Evolutionary conservation across 2,888 invertebrate genomes (phyloP).

Genomic region (Drosophila leonis): DNA sequence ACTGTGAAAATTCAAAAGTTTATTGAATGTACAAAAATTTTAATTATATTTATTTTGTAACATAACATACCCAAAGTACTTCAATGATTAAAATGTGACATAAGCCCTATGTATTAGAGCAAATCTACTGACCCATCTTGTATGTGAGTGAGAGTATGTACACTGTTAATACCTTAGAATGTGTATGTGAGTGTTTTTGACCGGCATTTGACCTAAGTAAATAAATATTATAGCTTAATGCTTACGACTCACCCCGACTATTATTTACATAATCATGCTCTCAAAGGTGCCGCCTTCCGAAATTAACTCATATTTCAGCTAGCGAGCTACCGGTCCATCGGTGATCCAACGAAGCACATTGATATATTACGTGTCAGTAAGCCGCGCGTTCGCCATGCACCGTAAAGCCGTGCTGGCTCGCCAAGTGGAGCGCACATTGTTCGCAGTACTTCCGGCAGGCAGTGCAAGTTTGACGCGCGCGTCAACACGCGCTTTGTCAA

Average conservation of each 20-base stretch:
- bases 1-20: too few relatives aligned
- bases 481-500: conserved; percentile 81
- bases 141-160: not conserved
- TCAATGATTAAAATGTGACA: too few relatives aligned
- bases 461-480: conserved; percentile 82
- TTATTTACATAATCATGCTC: conserved; percentile 64
- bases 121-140: conserved; percentile 16
- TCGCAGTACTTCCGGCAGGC: conserved; percentile 70
- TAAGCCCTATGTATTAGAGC: conserved; percentile 5
- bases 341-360: conserved; percentile 56
- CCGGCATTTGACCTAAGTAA: conserved; percentile 53
- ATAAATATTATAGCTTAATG: conserved; percentile 69
- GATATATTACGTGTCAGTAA: conserved; percentile 77
- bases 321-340: conserved; percentile 11
- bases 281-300: conserved; percentile 17
- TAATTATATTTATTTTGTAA: too few relatives aligned
- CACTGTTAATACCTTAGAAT: not conserved
- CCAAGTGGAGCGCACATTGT: conserved; percentile 45
- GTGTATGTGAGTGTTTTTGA: conserved; percentile 18
- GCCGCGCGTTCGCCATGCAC: conserved; percentile 44
- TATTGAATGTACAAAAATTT: too few relatives aligned
- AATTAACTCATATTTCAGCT: conserved; percentile 64
- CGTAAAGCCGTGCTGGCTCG: conserved; percentile 5
- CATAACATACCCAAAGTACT: too few relatives aligned
- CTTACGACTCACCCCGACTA: conserved; percentile 31